These are phyloP conservation scores for Ophthalmolycus amberensis DNA, from an alignment of 2,113 vertebrate genomes.

Conservation along the genomic window DNA sequence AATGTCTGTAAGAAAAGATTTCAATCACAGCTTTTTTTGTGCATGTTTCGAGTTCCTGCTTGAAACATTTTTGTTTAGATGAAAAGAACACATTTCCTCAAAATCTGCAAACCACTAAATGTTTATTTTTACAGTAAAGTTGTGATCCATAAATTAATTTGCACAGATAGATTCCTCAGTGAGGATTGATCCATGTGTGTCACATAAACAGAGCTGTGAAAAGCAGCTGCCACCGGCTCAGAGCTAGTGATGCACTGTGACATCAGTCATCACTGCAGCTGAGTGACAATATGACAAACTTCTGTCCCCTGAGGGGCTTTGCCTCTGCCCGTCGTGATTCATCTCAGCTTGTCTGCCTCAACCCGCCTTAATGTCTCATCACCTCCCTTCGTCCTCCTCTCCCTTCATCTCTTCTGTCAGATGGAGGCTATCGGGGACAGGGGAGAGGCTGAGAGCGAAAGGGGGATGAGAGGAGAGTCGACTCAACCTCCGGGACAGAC, in stretches of 20 bases:
- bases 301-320: conserved; percentile 47
- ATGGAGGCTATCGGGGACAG: conserved; percentile 74
- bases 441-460: conserved; percentile 54
- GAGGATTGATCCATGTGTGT: conserved; percentile 10
- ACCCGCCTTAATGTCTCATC: conserved; percentile 52
- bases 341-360: conserved; percentile 48
- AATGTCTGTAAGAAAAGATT: not conserved
- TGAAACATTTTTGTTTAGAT: not conserved
- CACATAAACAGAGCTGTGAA: conserved; percentile 43
- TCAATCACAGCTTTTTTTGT: not conserved
- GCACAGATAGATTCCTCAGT: conserved; percentile 18
- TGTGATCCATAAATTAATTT: not conserved
- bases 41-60: no score
- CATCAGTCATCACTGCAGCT: conserved; percentile 49
- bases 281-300: conserved; percentile 68
- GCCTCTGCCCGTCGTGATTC: conserved; percentile 41
- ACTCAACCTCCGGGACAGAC: conserved; percentile 76
- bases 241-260: conserved; percentile 31
- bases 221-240: conserved; percentile 33
- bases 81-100: not conserved
- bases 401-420: conserved; percentile 70
- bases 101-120: not conserved
- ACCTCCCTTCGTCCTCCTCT: conserved; percentile 27
- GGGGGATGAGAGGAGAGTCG: conserved; percentile 51
- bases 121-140: not conserved